Percentiles rank a stretch among this genome's conserved stretches.
Evolutionary conservation across 2,797 vertebrate species (phyloP).

Genomic region (Parambassis ranga): DNA sequence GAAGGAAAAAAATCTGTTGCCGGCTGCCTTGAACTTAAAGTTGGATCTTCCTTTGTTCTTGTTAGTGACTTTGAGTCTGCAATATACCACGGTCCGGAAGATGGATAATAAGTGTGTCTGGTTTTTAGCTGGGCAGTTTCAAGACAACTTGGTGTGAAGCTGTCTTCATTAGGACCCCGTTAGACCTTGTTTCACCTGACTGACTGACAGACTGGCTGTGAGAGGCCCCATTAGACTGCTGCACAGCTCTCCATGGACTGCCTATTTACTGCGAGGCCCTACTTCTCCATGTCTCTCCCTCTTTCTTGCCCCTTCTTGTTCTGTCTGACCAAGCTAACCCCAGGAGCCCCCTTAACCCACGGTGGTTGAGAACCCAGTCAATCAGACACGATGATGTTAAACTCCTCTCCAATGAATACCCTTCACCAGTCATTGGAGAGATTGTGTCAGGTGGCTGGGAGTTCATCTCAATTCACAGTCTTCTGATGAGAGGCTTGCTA

Average conservation of each 20-base stretch:
- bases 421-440: slow-evolving; percentile 58
- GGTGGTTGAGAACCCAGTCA: slow-evolving; percentile 67
- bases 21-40: slow-evolving; percentile 26
- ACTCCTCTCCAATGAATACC: slow-evolving; percentile 70
- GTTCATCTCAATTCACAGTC: slow-evolving; percentile 50
- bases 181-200: slow-evolving; percentile 72
- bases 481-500: slow-evolving; percentile 16
- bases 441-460: slow-evolving; percentile 45
- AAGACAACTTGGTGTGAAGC: slow-evolving; percentile 64
- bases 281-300: slow-evolving; percentile 39
- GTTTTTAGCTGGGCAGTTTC: slow-evolving; percentile 54
- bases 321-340: slow-evolving; percentile 73
- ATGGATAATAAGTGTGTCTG: slow-evolving; percentile 55
- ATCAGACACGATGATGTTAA: slow-evolving; percentile 77
- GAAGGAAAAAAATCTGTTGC: slow-evolving; percentile 22
- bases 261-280: slow-evolving; percentile 62
- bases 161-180: slow-evolving; percentile 75
- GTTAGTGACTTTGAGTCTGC: slow-evolving; percentile 56
- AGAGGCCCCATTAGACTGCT: slow-evolving; percentile 73
- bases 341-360: slow-evolving; percentile 77
- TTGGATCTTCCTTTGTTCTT: slow-evolving; percentile 52
- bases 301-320: slow-evolving; percentile 43
- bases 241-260: slow-evolving; percentile 62
- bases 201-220: slow-evolving; percentile 71
- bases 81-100: slow-evolving; percentile 39